phyloP scores from a whole-genome alignment of 2,797 vertebrate genomes.

The Urophycis tenuis region DNA sequence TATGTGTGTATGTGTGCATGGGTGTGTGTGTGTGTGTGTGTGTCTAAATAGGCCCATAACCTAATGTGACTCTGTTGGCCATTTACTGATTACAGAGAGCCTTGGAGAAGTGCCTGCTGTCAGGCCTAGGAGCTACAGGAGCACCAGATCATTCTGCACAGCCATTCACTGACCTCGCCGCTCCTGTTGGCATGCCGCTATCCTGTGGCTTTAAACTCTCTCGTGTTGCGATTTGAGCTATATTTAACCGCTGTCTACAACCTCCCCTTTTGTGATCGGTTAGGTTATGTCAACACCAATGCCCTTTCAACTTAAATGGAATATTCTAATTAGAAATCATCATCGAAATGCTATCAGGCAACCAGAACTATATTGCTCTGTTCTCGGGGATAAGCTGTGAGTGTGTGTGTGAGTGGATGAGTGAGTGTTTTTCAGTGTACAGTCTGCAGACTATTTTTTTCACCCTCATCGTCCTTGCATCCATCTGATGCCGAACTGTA shows the following conservation, averaged over 20 bases:
- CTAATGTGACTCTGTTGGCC: constrained; percentile 8
- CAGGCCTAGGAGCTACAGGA: constrained; percentile 15
- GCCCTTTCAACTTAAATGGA: not conserved
- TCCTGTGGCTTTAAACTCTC: not conserved
- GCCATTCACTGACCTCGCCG: constrained; percentile 20
- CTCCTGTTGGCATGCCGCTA: not conserved
- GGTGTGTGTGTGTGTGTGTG: constrained; percentile 5
- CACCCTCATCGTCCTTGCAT: not conserved
- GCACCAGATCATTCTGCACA: constrained; percentile 17
- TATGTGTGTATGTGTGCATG: not conserved
- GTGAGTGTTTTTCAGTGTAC: not conserved
- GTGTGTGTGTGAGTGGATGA: not conserved
- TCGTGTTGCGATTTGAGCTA: not conserved
- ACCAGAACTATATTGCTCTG: not conserved
- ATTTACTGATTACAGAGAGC: constrained; percentile 31
- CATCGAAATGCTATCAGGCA: not conserved
- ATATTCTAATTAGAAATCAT: not conserved
- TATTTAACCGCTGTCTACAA: not conserved
- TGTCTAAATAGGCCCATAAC: constrained; percentile 4
- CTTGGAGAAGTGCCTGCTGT: constrained; percentile 6
- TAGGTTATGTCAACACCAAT: not conserved
- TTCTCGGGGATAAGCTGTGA: not conserved
- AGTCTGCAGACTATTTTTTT: not conserved
- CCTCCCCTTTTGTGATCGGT: not conserved
- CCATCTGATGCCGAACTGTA: constrained; percentile 13